Evolutionary conservation across 2,888 invertebrate species (phyloP).

Genomic region (Sipha maydis): DNA sequence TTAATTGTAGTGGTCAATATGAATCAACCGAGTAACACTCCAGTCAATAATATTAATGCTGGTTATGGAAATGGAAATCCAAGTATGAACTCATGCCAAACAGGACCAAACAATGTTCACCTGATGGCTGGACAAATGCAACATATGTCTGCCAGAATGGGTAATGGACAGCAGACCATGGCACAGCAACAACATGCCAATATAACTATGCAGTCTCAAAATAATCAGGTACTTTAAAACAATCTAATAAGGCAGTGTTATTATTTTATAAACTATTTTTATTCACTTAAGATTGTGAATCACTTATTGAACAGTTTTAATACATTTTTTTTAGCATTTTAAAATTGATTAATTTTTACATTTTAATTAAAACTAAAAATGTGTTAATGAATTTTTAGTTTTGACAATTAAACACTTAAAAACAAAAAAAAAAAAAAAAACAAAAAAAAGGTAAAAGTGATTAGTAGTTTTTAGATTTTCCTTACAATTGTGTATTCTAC

Average conservation of each 20-base stretch:
- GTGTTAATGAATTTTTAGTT: background rate
- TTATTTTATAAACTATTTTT: background rate
- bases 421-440: background rate
- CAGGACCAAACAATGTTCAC: conserved; percentile 36
- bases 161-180: conserved; percentile 29
- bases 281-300: background rate
- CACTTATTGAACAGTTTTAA: background rate
- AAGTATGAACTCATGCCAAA: conserved; percentile 44
- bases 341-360: background rate
- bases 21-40: conserved; percentile 29
- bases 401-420: background rate
- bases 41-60: conserved; percentile 29
- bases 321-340: background rate
- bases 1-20: conserved; percentile 43
- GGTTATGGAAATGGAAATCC: conserved; percentile 46
- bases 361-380: background rate
- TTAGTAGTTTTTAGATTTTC: background rate
- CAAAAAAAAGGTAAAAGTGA: background rate
- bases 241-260: background rate
- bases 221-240: conserved; percentile 40
- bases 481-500: conserved; percentile 2
- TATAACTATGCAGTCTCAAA: conserved; percentile 58
- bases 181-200: conserved; percentile 53
- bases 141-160: conserved; percentile 52
- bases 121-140: conserved; percentile 60